These are phyloP conservation scores for Drosophila saltans DNA, from an alignment of 1,140 invertebrate genomes.

Conservation along the genomic window DNA sequence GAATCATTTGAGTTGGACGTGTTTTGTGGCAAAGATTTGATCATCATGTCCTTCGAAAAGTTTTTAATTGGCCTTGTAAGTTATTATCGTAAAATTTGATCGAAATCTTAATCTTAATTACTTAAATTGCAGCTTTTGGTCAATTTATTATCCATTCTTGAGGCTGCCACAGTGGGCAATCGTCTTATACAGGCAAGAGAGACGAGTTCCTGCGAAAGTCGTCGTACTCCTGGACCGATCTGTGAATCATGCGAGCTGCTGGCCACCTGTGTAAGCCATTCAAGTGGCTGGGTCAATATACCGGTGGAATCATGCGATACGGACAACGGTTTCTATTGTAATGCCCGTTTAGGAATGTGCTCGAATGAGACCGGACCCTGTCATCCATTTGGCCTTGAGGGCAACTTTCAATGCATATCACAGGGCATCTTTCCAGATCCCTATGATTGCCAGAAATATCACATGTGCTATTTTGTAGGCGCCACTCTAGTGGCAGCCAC, in stretches of 20 bases:
- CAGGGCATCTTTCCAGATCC: conserved; percentile 83
- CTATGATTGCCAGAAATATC: conserved; percentile 82
- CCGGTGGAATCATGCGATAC: conserved; percentile 79
- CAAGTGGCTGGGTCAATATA: conserved; percentile 78
- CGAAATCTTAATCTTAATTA: neutral
- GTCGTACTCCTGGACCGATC: conserved; percentile 71
- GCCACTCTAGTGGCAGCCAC: conserved; percentile 67
- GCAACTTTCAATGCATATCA: conserved; percentile 79
- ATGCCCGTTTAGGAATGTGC: conserved; percentile 63
- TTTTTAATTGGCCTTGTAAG: conserved; percentile 50
- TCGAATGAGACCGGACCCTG: conserved; percentile 77
- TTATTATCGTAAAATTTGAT: neutral
- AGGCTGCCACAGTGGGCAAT: conserved; percentile 44
- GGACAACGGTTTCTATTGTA: conserved; percentile 77
- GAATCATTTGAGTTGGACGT: conserved; percentile 50
- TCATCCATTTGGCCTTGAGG: conserved; percentile 76
- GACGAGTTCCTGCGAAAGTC: conserved; percentile 67
- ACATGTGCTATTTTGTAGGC: conserved; percentile 81
- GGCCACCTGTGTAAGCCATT: conserved; percentile 74
- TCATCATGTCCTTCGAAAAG: conserved; percentile 48
- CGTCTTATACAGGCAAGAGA: conserved; percentile 66
- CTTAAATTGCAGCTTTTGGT: conserved; percentile 37
- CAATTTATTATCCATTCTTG: conserved; percentile 25
- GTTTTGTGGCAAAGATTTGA: neutral
- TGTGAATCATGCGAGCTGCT: conserved; percentile 79